A percentile compares a stretch with the other conserved stretches of the same genome.
Evolutionary conservation across 1,140 invertebrate genomes (phyloP).

Genomic region (Cydia splendana): DNA sequence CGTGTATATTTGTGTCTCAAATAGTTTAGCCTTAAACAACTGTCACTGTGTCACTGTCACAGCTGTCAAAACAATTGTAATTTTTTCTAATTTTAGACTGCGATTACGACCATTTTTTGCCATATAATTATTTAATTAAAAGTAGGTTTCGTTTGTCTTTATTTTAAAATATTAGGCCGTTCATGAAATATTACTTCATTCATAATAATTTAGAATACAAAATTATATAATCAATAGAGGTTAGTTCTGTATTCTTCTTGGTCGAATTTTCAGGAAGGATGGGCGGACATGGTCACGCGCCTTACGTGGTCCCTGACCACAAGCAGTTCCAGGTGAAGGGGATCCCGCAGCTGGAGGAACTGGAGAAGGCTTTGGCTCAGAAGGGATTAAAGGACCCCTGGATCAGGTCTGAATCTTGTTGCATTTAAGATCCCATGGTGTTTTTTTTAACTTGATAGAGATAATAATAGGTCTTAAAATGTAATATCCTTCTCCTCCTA

Average conservation of each 20-base stretch:
- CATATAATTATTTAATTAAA: not conserved
- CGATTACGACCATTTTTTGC: not conserved
- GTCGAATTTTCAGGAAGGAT: conserved; percentile 56
- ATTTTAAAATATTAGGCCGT: not conserved
- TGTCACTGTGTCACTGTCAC: not conserved
- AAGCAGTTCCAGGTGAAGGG: conserved; percentile 85
- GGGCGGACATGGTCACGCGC: conserved; percentile 81
- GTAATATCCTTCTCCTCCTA: too few relatives aligned
- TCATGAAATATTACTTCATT: not conserved
- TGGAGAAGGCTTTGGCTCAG: conserved; percentile 82
- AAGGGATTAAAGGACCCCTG: conserved; percentile 91
- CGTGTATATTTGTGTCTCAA: not conserved
- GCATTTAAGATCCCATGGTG: not conserved
- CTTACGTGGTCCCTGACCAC: conserved; percentile 84
- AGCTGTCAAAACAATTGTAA: conserved; percentile 14
- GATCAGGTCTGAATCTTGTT: conserved; percentile 80
- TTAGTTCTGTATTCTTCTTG: conserved; percentile 40
- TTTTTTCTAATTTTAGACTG: not conserved
- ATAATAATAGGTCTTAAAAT: too few relatives aligned
- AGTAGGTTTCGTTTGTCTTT: not conserved
- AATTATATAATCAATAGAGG: conserved; percentile 22
- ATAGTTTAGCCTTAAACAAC: not conserved
- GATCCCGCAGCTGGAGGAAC: conserved; percentile 81
- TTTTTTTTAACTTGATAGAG: too few relatives aligned
- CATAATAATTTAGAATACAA: not conserved